Evolutionary conservation across 2,113 vertebrate genomes (phyloP).

Genomic region (Tragelaphus imberbis): DNA sequence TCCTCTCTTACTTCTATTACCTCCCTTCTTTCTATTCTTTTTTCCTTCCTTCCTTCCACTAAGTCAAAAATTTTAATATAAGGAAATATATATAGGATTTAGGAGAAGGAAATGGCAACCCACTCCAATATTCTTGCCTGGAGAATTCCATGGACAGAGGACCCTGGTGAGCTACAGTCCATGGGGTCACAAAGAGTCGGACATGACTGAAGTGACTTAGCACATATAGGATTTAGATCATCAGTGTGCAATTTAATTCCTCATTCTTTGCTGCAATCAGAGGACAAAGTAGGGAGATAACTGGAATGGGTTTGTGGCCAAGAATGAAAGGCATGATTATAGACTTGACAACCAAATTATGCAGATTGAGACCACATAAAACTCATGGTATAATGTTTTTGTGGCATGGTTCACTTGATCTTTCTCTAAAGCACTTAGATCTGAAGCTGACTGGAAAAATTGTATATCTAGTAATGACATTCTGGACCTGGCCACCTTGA

Average conservation of each 20-base stretch:
- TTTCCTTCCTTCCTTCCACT: neutral
- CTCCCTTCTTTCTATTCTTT: neutral
- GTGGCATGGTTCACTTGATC: neutral
- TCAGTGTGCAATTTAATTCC: neutral
- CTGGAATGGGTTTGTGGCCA: conserved; percentile 20
- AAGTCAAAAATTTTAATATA: conserved; percentile 25
- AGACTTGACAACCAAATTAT: neutral
- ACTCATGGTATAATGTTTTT: neutral
- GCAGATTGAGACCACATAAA: neutral
- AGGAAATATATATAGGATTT: neutral
- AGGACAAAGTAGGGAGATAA: conserved; percentile 30
- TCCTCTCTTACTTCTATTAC: neutral
- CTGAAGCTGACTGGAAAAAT: neutral
- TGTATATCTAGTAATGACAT: neutral
- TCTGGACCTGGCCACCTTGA: neutral
- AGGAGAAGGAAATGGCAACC: neutral
- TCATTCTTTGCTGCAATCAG: conserved; percentile 36
- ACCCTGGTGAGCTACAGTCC: neutral
- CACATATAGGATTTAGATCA: neutral
- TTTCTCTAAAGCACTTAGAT: conserved; percentile 14
- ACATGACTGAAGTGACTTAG: neutral
- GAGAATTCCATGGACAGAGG: neutral
- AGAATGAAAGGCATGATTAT: conserved; percentile 46
- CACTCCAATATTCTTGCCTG: neutral
- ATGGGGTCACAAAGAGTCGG: neutral